phyloP scores from a whole-genome alignment of 2,113 vertebrate genomes.

The Zosterops japonicus region DNA sequence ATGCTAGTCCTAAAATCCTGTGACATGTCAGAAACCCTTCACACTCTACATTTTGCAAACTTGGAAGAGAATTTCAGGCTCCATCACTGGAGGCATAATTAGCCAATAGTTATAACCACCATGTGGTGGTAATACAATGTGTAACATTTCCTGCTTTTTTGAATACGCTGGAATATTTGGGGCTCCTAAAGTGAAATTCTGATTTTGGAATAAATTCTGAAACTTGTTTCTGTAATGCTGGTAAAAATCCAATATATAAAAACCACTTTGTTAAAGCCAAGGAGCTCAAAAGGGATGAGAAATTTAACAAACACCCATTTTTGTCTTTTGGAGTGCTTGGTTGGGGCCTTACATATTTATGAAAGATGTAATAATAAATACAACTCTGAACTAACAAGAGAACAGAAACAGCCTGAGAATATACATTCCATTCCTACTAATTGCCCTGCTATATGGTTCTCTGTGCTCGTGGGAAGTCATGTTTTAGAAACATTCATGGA shows the following conservation, averaged over 20 bases:
- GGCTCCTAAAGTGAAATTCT: neutral
- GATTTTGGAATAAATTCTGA: neutral
- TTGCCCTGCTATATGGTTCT: neutral
- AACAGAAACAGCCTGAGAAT: neutral
- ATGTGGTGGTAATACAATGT: neutral
- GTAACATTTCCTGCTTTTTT: neutral
- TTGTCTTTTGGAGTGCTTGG: neutral
- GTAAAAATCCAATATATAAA: neutral
- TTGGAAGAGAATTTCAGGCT: neutral
- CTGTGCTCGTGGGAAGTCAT: neutral
- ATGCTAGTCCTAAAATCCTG: neutral
- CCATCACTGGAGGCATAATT: neutral
- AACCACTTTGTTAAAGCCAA: neutral
- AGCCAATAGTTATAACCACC: neutral
- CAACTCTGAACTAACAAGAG: neutral
- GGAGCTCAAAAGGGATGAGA: neutral
- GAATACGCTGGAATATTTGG: neutral
- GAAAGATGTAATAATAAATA: constrained; percentile 26
- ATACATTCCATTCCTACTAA: neutral
- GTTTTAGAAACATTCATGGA: constrained; percentile 24
- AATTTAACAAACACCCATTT: neutral
- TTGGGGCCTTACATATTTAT: neutral
- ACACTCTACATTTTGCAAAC: neutral
- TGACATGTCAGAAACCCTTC: neutral
- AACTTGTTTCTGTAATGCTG: neutral